phyloP scores from a whole-genome alignment of 2,888 invertebrate genomes.

The Cheiracanthium punctorium region DNA sequence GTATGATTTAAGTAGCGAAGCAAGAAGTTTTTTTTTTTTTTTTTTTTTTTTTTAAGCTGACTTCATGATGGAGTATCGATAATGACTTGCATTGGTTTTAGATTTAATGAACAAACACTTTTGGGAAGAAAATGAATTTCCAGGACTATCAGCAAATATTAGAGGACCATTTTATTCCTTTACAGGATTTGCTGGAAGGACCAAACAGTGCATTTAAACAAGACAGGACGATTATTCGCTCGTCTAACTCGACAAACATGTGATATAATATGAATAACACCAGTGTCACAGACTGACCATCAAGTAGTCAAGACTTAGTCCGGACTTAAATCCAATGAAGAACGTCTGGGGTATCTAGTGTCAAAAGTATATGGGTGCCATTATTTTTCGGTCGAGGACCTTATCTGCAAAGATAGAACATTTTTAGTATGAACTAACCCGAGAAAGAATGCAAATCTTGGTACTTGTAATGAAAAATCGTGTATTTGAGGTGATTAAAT shows the following conservation, averaged over 20 bases:
- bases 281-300: background rate
- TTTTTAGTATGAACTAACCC: background rate
- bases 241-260: background rate
- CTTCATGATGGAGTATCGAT: background rate
- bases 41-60: background rate
- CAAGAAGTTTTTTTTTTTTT: background rate
- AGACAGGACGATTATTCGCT: background rate
- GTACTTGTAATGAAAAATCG: background rate
- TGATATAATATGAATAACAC: background rate
- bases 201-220: background rate
- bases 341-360: background rate
- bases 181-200: background rate
- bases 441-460: background rate
- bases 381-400: background rate
- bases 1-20: background rate
- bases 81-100: background rate
- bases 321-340: background rate
- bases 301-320: background rate
- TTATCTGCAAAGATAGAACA: background rate
- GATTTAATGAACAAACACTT: background rate
- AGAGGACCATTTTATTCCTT: slow-evolving; percentile 1
- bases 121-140: background rate
- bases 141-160: background rate
- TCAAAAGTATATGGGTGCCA: background rate
- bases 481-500: background rate